Percentiles rank a stretch among this genome's conserved stretches.
phyloP scores from a whole-genome alignment of 1,140 invertebrate genomes.

The Planococcus citri region DNA sequence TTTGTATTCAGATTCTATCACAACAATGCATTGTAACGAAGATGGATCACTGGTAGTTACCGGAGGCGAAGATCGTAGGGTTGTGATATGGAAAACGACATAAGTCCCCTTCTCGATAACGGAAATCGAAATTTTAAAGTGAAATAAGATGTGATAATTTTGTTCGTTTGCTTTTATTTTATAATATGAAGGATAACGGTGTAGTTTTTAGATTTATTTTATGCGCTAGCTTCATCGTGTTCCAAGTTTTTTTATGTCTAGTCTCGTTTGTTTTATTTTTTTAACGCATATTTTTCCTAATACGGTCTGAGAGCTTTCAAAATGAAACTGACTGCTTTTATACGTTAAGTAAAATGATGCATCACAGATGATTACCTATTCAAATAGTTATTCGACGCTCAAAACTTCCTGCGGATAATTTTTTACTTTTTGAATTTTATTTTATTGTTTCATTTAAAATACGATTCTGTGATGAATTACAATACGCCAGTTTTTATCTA shows the following conservation, averaged over 20 bases:
- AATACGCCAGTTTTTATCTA: neutral
- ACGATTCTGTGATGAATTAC: neutral
- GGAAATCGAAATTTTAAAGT: neutral
- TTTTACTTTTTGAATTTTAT: neutral
- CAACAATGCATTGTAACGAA: neutral
- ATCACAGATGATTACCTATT: too few species aligned
- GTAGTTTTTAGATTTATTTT: too few species aligned
- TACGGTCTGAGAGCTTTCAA: too few species aligned
- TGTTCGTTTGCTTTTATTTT: neutral
- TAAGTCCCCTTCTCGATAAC: neutral
- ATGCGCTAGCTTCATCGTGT: too few species aligned
- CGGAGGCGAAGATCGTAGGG: neutral
- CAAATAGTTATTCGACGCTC: too few species aligned
- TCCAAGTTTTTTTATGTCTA: too few species aligned
- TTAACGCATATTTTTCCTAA: too few species aligned
- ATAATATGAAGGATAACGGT: too few species aligned
- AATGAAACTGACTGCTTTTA: too few species aligned
- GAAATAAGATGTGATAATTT: neutral
- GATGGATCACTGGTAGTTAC: constrained; percentile 8
- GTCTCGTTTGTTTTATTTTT: too few species aligned
- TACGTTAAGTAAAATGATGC: too few species aligned
- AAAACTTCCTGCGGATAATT: neutral
- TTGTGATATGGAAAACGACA: neutral
- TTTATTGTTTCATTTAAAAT: neutral
- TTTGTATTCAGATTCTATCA: neutral